A percentile compares a stretch with the other conserved stretches of the same genome.
Evolutionary conservation across 2,888 invertebrate species (phyloP).

Genomic region (Phlogophora meticulosa): DNA sequence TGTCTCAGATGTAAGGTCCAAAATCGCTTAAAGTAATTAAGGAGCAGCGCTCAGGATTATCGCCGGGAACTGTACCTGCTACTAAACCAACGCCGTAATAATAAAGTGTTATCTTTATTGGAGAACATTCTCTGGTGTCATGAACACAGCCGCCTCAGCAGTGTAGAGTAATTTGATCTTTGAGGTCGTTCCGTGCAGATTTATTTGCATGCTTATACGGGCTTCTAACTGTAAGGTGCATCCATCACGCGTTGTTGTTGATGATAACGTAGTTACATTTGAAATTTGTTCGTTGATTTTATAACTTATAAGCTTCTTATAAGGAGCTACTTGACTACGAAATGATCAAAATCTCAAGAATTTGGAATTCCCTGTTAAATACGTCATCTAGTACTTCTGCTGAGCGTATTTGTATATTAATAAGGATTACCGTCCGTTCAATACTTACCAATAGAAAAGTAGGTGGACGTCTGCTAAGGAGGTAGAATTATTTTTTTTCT

Average conservation of each 20-base stretch:
- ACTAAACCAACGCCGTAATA: no score
- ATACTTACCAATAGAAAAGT: no score
- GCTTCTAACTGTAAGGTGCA: conserved; percentile 43
- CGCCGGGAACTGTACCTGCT: no score
- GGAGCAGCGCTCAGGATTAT: no score
- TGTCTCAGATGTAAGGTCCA: no score
- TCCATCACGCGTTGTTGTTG: conserved; percentile 31
- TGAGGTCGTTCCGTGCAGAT: conserved; percentile 55
- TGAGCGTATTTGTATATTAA: no score
- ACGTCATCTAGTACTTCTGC: no score
- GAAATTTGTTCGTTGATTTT: conserved; percentile 5
- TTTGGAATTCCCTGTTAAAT: no score
- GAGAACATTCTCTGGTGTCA: no score
- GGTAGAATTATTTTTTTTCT: not conserved
- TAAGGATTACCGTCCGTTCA: not conserved
- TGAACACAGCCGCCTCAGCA: no score
- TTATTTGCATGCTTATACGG: conserved; percentile 52
- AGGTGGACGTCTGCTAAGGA: not conserved
- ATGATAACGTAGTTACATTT: conserved; percentile 9
- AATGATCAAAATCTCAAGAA: not conserved
- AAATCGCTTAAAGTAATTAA: no score
- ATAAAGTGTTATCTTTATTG: no score
- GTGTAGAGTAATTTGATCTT: conserved; percentile 58
- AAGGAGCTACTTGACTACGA: not conserved
- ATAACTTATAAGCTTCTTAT: not conserved